Conservation (phyloP, 2,113 vertebrate species). For the Crotalus horridus region DNA sequence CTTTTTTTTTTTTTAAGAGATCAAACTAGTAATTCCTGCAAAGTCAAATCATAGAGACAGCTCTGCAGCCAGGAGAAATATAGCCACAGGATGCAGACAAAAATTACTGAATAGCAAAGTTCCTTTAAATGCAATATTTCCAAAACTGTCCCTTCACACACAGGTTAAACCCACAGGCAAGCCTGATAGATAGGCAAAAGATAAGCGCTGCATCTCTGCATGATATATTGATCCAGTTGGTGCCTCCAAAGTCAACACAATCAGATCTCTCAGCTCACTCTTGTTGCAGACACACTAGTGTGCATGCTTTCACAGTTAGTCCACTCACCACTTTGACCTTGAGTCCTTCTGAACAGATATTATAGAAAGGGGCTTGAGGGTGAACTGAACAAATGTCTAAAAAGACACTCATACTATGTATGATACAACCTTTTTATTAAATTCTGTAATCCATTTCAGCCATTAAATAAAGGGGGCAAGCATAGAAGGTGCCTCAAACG, state of each 20-base stretch:
- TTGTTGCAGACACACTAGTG: background rate
- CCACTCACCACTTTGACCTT: background rate
- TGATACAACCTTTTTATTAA: background rate
- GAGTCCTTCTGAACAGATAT: background rate
- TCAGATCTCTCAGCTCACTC: background rate
- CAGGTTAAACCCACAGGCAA: background rate
- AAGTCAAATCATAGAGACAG: background rate
- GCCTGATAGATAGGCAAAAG: background rate
- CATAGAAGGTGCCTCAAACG: background rate
- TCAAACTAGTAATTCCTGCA: background rate
- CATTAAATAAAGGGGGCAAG: background rate
- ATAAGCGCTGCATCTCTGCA: background rate
- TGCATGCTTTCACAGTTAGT: background rate
- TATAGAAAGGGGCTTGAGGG: background rate
- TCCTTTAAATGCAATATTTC: background rate
- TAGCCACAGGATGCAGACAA: background rate
- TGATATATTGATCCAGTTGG: background rate
- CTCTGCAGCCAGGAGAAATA: background rate
- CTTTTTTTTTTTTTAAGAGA: background rate
- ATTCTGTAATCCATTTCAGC: background rate
- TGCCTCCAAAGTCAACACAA: background rate
- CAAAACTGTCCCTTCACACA: background rate
- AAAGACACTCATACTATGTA: background rate
- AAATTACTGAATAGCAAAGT: background rate
- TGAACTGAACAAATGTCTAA: background rate